Evolutionary conservation across 2,113 vertebrate species (phyloP).

Genomic region (Thymallus thymallus): DNA sequence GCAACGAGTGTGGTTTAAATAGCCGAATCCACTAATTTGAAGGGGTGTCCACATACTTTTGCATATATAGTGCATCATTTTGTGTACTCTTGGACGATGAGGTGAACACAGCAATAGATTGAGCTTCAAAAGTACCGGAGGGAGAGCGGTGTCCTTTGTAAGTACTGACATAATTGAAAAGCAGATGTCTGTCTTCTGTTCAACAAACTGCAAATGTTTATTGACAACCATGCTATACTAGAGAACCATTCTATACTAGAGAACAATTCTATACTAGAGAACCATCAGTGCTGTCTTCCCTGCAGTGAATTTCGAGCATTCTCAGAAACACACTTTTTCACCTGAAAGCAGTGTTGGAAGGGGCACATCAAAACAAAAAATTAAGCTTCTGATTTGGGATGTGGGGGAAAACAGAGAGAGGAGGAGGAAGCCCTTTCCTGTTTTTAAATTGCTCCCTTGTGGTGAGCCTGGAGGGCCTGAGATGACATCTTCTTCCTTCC

Average conservation of each 20-base stretch:
- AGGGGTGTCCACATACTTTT: too few species aligned
- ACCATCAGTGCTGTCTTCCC: neutral
- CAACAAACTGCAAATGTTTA: neutral
- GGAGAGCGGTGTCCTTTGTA: constrained; percentile 3
- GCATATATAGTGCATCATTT: neutral
- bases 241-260: neutral
- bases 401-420: neutral
- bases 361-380: constrained; percentile 1
- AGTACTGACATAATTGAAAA: constrained; percentile 4
- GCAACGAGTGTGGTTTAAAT: too few species aligned
- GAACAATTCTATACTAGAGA: neutral
- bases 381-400: neutral
- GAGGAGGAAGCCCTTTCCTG: neutral
- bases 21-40: too few species aligned
- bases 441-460: neutral
- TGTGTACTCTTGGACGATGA: constrained; percentile 18
- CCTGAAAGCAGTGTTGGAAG: neutral
- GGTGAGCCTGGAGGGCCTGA: neutral
- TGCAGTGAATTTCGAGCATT: constrained; percentile 1
- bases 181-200: neutral
- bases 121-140: neutral
- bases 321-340: neutral
- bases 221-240: neutral
- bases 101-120: constrained; percentile 10
- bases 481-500: neutral